Evolutionary conservation across 2,797 vertebrate species (phyloP), one percentile per base, ranked within the genome.

Genomic region (Erethizon dorsatum): DNA sequence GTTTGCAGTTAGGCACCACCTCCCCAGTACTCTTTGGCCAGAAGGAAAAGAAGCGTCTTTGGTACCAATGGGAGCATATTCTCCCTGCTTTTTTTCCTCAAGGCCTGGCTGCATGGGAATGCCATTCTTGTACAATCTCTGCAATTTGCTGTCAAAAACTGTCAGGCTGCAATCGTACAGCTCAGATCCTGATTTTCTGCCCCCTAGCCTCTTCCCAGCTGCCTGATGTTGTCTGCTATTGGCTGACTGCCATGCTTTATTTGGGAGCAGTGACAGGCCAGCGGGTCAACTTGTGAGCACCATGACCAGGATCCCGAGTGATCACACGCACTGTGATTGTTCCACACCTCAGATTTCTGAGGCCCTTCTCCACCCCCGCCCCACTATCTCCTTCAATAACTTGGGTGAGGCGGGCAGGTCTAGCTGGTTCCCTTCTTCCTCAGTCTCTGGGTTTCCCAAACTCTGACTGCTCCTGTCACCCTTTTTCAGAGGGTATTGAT

Each of bases 141-240:
- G 45, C 45, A 80, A 47, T 79, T 67, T 83, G 77, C 94, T 83
- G 75, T 91, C 92, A 94, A 92, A 86, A 90, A 37, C 57, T 69
- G 67, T 88, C 65, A 75, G 63, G 37, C 50, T 33, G 31, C 65
- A 92, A 89, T 85, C 0, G 18, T 56, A 41, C 26, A 93, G 83
- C 89, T 90, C 91, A 77, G 63, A 61, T 85, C 33, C 47, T 45
- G 41, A 85, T 85, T 92, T 52, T 94, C 91, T 83, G 52, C 22
- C 83, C 92, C n/a, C 33, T 11, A 87, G 50, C 17, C 22, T 84
- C 54, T 57, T 75, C 85, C 56, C 61, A 56, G 18, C 24, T 88
- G n/a, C 78, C 59, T 61, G 75, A 78, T 61, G 85, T 14, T 52
- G 85, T 17, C 52, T 61, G 7, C 63, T 77, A 80, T 2, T 77